phyloP scores from a whole-genome alignment of 2,113 vertebrate species.

The Syrmaticus mikado region DNA sequence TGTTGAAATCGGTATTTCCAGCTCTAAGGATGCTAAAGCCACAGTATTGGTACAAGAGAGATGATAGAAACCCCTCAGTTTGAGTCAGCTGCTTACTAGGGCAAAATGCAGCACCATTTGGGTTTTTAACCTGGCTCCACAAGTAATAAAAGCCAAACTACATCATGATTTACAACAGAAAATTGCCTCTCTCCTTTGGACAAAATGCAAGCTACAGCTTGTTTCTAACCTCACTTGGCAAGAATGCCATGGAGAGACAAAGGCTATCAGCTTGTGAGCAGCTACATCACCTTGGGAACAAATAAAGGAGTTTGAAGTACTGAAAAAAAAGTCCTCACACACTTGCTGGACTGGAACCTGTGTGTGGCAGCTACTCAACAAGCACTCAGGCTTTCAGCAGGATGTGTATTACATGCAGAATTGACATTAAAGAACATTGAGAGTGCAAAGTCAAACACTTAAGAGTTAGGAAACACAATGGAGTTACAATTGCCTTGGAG shows the following conservation, averaged over 20 bases:
- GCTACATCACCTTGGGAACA: fast-evolving
- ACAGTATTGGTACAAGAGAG: neutral
- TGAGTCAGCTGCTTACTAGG: neutral
- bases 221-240: neutral
- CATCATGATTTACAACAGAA: neutral
- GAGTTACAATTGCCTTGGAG: neutral
- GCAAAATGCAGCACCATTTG: fast-evolving
- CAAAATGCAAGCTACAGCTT: neutral
- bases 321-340: neutral
- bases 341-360: neutral
- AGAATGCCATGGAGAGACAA: fast-evolving
- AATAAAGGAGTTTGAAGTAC: neutral
- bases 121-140: neutral
- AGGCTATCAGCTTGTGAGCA: neutral
- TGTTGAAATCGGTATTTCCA: neutral
- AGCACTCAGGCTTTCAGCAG: neutral
- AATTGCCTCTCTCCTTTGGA: neutral
- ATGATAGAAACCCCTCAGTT: fast-evolving
- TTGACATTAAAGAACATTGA: fast-evolving
- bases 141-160: neutral
- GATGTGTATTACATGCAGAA: neutral
- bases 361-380: neutral
- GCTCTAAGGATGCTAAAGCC: no score
- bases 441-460: neutral
- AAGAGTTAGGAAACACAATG: neutral